Evolutionary conservation across 1,140 invertebrate species (phyloP), one percentile per base, ranked within the genome.

Genomic region (Zelostemma sp.): DNA sequence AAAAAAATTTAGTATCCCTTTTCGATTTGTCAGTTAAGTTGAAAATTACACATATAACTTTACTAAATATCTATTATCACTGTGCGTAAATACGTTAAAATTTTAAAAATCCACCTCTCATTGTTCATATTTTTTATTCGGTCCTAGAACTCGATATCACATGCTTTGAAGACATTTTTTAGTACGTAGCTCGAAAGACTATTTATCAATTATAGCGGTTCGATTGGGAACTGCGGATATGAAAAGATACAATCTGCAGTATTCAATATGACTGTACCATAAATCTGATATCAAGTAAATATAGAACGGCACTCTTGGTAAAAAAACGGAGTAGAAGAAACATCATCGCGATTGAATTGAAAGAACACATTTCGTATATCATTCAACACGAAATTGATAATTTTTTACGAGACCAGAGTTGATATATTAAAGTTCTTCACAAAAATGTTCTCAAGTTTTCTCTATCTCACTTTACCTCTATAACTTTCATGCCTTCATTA

Each of bases 401-500:
- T 41, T 16, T 41, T 41, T n/a, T n/a, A n/a, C n/a, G n/a, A n/a
- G n/a, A n/a, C n/a, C n/a, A n/a, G n/a, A n/a, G n/a, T 11, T 40
- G 38, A 40, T 40, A 11, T 12, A 40, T 5, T 4, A 11, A 40
- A 2, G n/a, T 4, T 40, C 15, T 40, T 40, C 11, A 40, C 11
- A 12, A 4, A 12, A 40, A 40, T 40, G n/a, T 40, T 40, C 11
- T 40, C 11, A 40, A 48, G 33, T 38, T 14, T 16, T 45, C 41
- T 45, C n/a, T n/a, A 11, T n/a, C n/a, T n/a, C 33, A 35, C 33
- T 35, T 35, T n/a, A 35, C n/a, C 33, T 35, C n/a, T 35, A 35
- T 35, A 35, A 35, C 21, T 35, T n/a, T n/a, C 11, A 35, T 35
- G 33, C 33, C 33, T 35, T 35, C 11, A 35, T 35, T 35, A 35